phyloP scores from a whole-genome alignment of 2,113 vertebrate species.

The Paracanthobrama guichenoti region DNA sequence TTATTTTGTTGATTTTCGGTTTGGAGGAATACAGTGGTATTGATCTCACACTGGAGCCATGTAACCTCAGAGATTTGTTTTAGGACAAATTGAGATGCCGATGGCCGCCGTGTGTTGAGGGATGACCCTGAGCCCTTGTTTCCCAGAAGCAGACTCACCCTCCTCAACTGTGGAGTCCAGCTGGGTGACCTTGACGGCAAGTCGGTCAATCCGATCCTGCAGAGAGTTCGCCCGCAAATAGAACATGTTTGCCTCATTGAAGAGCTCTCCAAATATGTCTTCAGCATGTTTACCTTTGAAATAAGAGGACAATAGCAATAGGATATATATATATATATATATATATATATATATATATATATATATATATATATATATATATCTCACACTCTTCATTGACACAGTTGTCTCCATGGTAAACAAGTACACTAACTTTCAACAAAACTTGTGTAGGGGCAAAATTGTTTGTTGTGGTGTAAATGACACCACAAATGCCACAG shows the following conservation, averaged over 20 bases:
- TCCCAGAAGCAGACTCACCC: constrained; percentile 80
- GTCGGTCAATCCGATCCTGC: constrained; percentile 97
- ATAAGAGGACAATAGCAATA: background rate
- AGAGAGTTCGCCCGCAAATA: constrained; percentile 96
- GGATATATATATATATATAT: background rate
- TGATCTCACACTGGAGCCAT: constrained; percentile 16
- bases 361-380: too few species aligned
- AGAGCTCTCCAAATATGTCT: constrained; percentile 97
- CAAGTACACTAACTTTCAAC: background rate
- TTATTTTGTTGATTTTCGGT: constrained; percentile 27
- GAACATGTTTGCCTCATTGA: constrained; percentile 96
- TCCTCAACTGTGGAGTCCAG: constrained; percentile 98
- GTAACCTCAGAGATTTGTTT: constrained; percentile 41
- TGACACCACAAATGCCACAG: background rate
- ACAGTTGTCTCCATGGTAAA: background rate
- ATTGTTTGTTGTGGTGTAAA: background rate
- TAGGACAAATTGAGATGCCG: background rate
- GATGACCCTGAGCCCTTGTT: constrained; percentile 21
- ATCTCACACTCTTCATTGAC: background rate
- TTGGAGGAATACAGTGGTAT: constrained; percentile 1
- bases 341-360: too few species aligned
- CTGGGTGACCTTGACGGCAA: constrained; percentile 98
- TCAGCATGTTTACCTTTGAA: constrained; percentile 94
- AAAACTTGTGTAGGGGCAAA: background rate
- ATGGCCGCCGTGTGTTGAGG: background rate